phyloP scores from a whole-genome alignment of 2,113 vertebrate genomes.

The Odontophorus gujanensis region DNA sequence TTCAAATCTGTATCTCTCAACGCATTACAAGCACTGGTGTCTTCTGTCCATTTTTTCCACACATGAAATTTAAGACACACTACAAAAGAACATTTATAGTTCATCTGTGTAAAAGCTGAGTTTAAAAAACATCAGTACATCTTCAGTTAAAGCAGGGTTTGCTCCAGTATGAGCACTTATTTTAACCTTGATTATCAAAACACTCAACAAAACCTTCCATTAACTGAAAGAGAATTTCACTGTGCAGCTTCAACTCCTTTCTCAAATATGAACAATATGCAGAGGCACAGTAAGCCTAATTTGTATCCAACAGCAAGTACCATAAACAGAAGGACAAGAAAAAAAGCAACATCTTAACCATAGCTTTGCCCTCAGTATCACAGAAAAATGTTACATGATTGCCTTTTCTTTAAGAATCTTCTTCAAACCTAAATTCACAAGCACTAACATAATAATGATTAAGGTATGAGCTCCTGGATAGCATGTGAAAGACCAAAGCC shows the following conservation, averaged over 20 bases:
- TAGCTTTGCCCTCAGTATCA: not conserved
- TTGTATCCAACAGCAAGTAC: not conserved
- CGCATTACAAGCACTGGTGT: rapidly evolving
- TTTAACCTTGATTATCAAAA: not conserved
- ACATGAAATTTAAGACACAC: not conserved
- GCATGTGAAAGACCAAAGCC: not conserved
- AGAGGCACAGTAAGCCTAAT: not conserved
- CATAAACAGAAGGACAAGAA: not conserved
- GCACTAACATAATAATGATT: not conserved
- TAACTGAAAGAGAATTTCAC: not conserved
- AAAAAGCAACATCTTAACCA: not conserved
- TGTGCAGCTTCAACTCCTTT: not conserved
- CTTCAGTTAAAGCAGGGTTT: not conserved
- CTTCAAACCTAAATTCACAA: not conserved
- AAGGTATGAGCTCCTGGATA: not conserved
- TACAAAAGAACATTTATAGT: not conserved
- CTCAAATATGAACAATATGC: not conserved
- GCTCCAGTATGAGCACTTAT: not conserved
- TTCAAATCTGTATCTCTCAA: not conserved
- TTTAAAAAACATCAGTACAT: not conserved
- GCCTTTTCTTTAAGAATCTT: not conserved
- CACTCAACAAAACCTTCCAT: not conserved
- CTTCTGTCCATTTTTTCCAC: not conserved
- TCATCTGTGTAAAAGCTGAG: not conserved
- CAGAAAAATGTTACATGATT: not conserved